phyloP scores from a whole-genome alignment of 2,113 vertebrate genomes.

The Ictidomys tridecemlineatus region DNA sequence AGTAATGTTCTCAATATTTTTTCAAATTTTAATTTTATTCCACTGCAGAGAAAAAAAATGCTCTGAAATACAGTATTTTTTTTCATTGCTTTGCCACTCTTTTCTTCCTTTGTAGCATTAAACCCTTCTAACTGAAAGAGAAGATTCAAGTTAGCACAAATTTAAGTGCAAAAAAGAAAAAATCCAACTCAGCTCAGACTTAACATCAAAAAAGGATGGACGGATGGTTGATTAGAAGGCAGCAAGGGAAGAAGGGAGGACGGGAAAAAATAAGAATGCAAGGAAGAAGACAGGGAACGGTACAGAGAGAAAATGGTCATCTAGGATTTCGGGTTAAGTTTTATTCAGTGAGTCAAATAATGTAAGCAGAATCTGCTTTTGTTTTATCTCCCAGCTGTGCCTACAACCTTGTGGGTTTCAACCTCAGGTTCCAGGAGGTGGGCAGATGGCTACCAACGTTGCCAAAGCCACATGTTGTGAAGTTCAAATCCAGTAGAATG shows the following conservation, averaged over 20 bases:
- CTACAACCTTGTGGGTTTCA: background rate
- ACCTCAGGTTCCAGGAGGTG: background rate
- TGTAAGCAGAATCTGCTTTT: background rate
- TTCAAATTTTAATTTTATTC: conserved; percentile 46
- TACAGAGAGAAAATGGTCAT: background rate
- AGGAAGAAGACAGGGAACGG: background rate
- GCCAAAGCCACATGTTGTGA: background rate
- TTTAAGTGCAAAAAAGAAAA: background rate
- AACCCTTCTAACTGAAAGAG: background rate
- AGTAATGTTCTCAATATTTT: conserved; percentile 21
- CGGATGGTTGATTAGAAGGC: background rate
- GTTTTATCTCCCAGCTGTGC: background rate
- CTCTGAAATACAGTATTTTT: background rate
- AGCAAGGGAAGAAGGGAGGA: background rate
- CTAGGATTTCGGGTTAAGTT: background rate
- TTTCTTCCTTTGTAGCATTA: background rate
- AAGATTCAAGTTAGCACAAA: conserved; percentile 28
- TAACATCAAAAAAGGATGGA: background rate
- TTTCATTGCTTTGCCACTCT: background rate
- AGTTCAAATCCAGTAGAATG: background rate
- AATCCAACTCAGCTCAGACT: background rate
- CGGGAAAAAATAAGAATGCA: no score
- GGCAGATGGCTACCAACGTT: background rate
- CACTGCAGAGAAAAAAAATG: conserved; percentile 4
- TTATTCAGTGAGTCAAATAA: background rate